Evolutionary conservation across 2,797 vertebrate genomes (phyloP), one percentile per base, ranked within the genome.

Genomic region (Trachops cirrhosus): DNA sequence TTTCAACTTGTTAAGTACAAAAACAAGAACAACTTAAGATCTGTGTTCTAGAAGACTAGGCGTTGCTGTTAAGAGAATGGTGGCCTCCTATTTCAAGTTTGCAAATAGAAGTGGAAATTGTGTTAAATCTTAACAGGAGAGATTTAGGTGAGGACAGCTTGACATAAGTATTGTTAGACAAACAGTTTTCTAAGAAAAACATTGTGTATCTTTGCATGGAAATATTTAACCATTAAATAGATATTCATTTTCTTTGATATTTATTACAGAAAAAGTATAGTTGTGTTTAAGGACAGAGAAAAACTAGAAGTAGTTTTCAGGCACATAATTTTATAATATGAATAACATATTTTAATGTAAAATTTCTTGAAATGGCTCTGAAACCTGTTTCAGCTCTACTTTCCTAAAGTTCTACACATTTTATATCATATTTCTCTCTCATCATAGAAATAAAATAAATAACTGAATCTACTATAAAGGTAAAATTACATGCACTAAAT

Each of bases 161-260:
- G 82, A 96, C 62, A 86, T 77, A 95, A 92, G 82, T 70, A 92
- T 67, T 73, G 64, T 92, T 89, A 86, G 75, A 89, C 64, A 87
- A 96, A 91, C 41, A 93, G 21, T 29, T 94, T 94, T 94, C 67
- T 86, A 92, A 86, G 78, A 34, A 68, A 93, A 67, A 46, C 57
- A 18, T 57, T 95, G 50, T 94, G 21, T 74, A 54, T 29, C 11
- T 5, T 73, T 86, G 15, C 22, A 94, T 37, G 26, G n/a, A 95
- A 82, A 92, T 92, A 93, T 94, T 96, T 89, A 94, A 64, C 73
- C 39, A 24, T 54, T 84, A 21, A 19, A 16, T 75, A 91, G 64
- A 74, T 73, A 50, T 0, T 92, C 14, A 75, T 95, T 96, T 97
- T 92, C 82, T 73, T 73, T 91, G 73, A 87, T 4, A 54, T 46